phyloP scores from a whole-genome alignment of 2,888 invertebrate species.

The Antitype chi region DNA sequence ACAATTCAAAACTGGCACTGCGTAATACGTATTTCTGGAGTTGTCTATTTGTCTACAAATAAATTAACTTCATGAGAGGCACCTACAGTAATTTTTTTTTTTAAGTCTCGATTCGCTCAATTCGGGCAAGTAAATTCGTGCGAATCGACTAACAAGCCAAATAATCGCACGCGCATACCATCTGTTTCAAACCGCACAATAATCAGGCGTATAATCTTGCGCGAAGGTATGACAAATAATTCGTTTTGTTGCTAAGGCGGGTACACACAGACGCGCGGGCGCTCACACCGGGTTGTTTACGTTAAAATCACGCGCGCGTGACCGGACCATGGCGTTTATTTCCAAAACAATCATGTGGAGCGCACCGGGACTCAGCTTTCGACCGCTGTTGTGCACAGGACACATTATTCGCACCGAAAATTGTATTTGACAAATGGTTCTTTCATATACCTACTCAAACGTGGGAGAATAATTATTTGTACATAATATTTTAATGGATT shows the following conservation, averaged over 20 bases:
- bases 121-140: no score
- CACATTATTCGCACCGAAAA: conserved; percentile 60
- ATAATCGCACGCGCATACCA: conserved; percentile 39
- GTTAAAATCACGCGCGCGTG: conserved; percentile 87
- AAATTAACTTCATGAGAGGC: no score
- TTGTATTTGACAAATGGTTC: conserved; percentile 56
- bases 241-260: conserved; percentile 75
- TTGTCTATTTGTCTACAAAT: no score
- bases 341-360: conserved; percentile 81
- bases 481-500: background rate
- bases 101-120: no score
- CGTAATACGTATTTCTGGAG: no score
- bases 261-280: conserved; percentile 70
- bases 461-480: background rate
- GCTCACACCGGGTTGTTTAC: conserved; percentile 78
- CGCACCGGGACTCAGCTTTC: conserved; percentile 69
- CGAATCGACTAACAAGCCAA: no score
- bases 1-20: no score
- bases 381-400: conserved; percentile 57
- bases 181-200: conserved; percentile 43
- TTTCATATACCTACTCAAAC: conserved; percentile 24
- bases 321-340: conserved; percentile 79
- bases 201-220: conserved; percentile 49
- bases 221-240: conserved; percentile 74
- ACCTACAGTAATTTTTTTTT: no score